Conservation (phyloP, 2,113 vertebrate species). For the Panurus biarmicus region DNA sequence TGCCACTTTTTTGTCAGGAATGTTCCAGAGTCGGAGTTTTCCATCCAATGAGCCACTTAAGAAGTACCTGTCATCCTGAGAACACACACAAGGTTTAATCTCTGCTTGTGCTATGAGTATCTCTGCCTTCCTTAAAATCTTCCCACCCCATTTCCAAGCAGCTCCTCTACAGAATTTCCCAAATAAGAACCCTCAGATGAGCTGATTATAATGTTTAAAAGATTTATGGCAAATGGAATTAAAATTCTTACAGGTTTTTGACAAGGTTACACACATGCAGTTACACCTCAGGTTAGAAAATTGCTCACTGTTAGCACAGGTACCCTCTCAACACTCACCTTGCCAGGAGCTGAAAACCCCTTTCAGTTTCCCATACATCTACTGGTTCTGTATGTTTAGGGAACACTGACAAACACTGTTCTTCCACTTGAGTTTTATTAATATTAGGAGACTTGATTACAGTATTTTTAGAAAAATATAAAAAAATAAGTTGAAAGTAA, state of each 20-base stretch:
- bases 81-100: not conserved
- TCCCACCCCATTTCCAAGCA: not conserved
- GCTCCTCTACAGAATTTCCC: not conserved
- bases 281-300: not conserved
- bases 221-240: not conserved
- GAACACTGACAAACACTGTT: not conserved
- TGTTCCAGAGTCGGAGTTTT: conserved; percentile 97
- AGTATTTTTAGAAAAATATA: not conserved
- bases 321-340: not conserved
- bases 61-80: conserved; percentile 95
- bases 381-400: not conserved
- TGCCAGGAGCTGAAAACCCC: not conserved
- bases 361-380: not conserved
- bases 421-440: not conserved
- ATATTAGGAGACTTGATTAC: not conserved
- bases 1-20: conserved; percentile 98
- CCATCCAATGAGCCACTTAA: conserved; percentile 95
- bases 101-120: rapidly evolving
- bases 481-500: not conserved
- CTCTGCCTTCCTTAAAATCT: not conserved
- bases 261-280: not conserved
- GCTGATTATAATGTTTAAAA: not conserved
- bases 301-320: not conserved
- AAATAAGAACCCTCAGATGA: not conserved
- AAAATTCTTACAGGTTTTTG: not conserved